These are phyloP conservation scores for Arctocebus calabarensis DNA, from an alignment of 2,797 vertebrate species.

Conservation along the genomic window DNA sequence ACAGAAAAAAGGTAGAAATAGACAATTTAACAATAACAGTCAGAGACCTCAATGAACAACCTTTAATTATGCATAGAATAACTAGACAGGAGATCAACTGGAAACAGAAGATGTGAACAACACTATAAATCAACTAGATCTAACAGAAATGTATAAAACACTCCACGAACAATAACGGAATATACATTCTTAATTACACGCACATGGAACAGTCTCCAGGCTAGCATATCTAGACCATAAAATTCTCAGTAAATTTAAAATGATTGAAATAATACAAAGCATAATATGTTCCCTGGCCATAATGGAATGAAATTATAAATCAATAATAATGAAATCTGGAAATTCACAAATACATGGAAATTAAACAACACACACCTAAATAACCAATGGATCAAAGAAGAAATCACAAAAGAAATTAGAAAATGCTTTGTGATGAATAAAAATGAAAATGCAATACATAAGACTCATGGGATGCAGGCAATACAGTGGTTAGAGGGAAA, in stretches of 20 bases:
- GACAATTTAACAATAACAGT: background rate
- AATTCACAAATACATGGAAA: background rate
- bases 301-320: background rate
- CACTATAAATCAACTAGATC: background rate
- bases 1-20: background rate
- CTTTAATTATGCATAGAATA: background rate
- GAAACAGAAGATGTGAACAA: background rate
- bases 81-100: background rate
- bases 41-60: background rate
- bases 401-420: constrained; percentile 32
- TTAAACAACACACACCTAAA: background rate
- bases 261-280: background rate
- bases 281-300: background rate
- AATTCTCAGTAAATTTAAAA: background rate
- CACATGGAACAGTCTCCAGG: background rate
- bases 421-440: background rate
- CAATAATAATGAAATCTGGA: background rate
- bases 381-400: background rate
- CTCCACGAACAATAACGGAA: background rate
- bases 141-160: background rate
- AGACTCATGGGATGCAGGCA: background rate
- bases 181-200: background rate
- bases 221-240: background rate
- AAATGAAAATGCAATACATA: constrained; percentile 1
- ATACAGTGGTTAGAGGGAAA: background rate